Conservation (phyloP, 2,113 vertebrate species). For the Mormoops blainvillei region DNA sequence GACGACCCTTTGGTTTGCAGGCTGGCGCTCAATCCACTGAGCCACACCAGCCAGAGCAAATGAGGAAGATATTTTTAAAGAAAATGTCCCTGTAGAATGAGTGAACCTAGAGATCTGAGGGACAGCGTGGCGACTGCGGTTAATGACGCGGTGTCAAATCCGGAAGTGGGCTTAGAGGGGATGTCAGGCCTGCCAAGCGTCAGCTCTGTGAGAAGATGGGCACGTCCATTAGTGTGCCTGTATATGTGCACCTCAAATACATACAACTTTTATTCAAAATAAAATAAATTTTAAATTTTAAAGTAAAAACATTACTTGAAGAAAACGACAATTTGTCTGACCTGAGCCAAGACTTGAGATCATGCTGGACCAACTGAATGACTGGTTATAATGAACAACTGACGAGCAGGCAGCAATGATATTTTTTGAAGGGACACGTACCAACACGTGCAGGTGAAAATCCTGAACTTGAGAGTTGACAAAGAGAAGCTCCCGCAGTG, state of each 20-base stretch:
- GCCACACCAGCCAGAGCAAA: no score
- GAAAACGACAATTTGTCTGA: not conserved
- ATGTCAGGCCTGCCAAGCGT: no score
- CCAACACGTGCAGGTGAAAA: accelerated
- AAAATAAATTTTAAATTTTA: not conserved
- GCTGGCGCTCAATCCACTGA: no score
- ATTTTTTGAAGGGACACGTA: not conserved
- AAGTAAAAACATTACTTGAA: not conserved
- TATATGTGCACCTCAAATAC: no score
- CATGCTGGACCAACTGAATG: not conserved
- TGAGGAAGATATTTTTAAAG: no score
- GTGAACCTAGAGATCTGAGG: no score
- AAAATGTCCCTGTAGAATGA: not conserved
- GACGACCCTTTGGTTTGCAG: no score
- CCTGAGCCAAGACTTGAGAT: not conserved
- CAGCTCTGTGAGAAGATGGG: no score
- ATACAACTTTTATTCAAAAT: not conserved
- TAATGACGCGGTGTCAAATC: no score
- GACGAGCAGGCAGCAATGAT: no score
- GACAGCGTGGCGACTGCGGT: accelerated
- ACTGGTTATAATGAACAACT: not conserved
- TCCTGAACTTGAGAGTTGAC: not conserved
- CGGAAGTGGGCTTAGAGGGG: no score
- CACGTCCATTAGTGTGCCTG: no score
- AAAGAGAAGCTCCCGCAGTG: not conserved